phyloP scores from a whole-genome alignment of 1,140 invertebrate species.

The Hypsibius dujardini region DNA sequence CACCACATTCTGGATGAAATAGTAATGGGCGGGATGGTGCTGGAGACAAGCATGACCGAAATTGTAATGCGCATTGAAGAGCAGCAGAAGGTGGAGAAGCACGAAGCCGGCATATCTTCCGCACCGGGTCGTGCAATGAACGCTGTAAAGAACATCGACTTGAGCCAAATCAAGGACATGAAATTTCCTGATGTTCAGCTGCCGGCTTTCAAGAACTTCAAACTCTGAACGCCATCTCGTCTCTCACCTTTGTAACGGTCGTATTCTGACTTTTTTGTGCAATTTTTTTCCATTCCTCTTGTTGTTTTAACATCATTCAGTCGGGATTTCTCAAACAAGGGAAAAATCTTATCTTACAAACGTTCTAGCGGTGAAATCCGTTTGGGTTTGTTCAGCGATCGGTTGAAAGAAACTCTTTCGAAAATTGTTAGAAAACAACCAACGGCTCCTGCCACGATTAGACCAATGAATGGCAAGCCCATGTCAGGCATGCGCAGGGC shows the following conservation, averaged over 20 bases:
- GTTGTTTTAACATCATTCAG: too few relatives aligned
- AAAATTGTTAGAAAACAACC: neutral
- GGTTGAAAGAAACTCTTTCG: neutral
- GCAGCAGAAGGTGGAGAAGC: conserved; percentile 92
- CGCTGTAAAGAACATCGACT: conserved; percentile 97
- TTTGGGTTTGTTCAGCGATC: too few relatives aligned
- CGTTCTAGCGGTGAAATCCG: too few relatives aligned
- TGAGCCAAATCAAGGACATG: conserved; percentile 96
- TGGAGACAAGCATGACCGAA: conserved; percentile 99
- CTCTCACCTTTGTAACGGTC: too few relatives aligned
- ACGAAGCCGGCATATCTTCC: conserved; percentile 85
- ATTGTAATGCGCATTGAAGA: conserved; percentile 89
- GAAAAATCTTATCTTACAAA: too few relatives aligned
- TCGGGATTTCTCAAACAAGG: too few relatives aligned
- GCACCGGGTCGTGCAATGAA: conserved; percentile 87
- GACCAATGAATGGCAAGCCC: neutral
- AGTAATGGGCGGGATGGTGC: conserved; percentile 97
- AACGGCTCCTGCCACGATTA: neutral
- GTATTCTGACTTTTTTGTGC: too few relatives aligned
- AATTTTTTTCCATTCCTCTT: too few relatives aligned
- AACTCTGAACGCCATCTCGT: neutral
- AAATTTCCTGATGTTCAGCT: conserved; percentile 77
- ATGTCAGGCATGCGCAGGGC: neutral
- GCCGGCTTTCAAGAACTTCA: conserved; percentile 12
- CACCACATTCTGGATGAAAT: conserved; percentile 94